phyloP scores from a whole-genome alignment of 2,888 invertebrate species.

The Automeris io region DNA sequence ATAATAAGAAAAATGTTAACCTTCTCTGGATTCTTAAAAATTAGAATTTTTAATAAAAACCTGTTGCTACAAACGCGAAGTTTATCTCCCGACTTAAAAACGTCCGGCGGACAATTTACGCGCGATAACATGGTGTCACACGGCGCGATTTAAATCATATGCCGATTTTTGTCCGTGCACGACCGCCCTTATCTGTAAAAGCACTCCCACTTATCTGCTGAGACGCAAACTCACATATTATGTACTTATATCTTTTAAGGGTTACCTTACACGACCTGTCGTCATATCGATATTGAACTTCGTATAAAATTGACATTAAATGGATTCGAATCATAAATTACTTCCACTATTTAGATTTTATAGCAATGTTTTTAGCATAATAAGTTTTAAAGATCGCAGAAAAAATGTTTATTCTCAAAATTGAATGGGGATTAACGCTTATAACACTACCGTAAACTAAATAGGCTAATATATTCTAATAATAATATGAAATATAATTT shows the following conservation, averaged over 20 bases:
- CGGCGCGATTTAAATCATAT: conserved; percentile 21
- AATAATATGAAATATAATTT: no score
- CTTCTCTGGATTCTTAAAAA: conserved; percentile 5
- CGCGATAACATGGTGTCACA: conserved; percentile 9
- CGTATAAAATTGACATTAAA: not conserved
- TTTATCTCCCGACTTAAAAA: conserved; percentile 9
- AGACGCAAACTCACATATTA: conserved; percentile 19
- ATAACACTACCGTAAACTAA: no score
- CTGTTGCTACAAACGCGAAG: not conserved
- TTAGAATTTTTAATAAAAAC: conserved; percentile 8
- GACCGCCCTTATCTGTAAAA: conserved; percentile 21
- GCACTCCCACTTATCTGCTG: conserved; percentile 21
- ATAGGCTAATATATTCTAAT: no score
- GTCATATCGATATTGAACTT: conserved; percentile 3
- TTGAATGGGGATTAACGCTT: no score
- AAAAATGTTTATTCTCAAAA: no score
- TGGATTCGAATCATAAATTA: not conserved
- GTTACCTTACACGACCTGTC: conserved; percentile 13
- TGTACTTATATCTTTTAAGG: conserved; percentile 11
- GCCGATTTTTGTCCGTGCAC: conserved; percentile 22
- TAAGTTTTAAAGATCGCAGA: no score
- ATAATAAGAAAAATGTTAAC: no score
- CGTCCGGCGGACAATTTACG: conserved; percentile 8
- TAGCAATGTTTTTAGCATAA: no score
- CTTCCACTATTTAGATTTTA: not conserved